phyloP scores from a whole-genome alignment of 2,113 vertebrate species.

The Emydocephalus ijimae region DNA sequence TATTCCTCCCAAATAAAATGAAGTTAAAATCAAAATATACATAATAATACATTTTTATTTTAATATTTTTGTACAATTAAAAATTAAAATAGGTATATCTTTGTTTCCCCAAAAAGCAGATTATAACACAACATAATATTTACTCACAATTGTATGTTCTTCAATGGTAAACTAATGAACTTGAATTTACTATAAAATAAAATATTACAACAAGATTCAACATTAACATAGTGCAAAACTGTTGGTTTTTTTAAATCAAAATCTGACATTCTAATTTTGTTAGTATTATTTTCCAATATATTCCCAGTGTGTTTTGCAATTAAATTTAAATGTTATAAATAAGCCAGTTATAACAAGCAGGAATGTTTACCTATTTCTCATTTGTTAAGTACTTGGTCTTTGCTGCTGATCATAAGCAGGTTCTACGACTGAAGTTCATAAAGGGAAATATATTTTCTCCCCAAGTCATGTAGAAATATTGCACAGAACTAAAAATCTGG shows the following conservation, averaged over 20 bases:
- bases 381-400: not conserved
- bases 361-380: not conserved
- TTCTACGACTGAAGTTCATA: not conserved
- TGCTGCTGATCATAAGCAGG: not conserved
- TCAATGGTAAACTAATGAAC: not conserved
- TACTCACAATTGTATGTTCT: not conserved
- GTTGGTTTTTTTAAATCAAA: not conserved
- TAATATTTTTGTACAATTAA: not conserved
- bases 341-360: not conserved
- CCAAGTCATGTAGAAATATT: not conserved
- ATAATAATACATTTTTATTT: not conserved
- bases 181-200: not conserved
- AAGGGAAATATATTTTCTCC: not conserved
- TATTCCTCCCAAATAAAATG: not conserved
- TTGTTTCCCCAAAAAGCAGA: not conserved
- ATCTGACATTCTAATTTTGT: not conserved
- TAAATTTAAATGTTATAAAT: not conserved
- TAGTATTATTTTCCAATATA: not conserved
- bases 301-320: not conserved
- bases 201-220: not conserved
- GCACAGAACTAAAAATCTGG: not conserved
- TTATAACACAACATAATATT: not conserved
- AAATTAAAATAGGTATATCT: not conserved
- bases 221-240: not conserved
- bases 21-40: not conserved